Percentiles rank a stretch among this genome's conserved stretches.
These are phyloP conservation scores for Solenodon paradoxus DNA, from an alignment of 2,113 vertebrate genomes.

Conservation along the genomic window DNA sequence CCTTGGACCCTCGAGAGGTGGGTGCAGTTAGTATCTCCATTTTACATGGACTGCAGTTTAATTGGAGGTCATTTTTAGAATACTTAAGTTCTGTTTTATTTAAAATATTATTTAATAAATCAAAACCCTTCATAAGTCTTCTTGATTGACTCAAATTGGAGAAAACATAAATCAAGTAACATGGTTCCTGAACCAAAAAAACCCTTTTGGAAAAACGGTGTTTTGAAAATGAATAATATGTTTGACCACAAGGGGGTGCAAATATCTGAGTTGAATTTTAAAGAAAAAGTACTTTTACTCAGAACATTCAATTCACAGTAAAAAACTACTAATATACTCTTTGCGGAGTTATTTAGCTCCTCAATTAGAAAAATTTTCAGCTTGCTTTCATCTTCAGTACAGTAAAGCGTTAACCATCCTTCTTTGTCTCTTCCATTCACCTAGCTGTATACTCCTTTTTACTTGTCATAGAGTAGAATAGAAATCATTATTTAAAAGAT, in stretches of 20 bases:
- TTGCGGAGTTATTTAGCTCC: too few species aligned
- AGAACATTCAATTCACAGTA: conserved; percentile 26
- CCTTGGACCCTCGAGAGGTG: background rate
- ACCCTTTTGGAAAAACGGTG: background rate
- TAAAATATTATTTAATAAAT: conserved; percentile 44
- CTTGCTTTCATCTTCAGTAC: conserved; percentile 16
- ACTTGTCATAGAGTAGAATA: conserved; percentile 15
- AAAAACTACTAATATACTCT: conserved; percentile 3
- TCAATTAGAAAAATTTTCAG: conserved; percentile 27
- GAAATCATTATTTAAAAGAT: conserved; percentile 52
- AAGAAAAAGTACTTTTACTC: background rate
- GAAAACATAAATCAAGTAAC: conserved; percentile 35
- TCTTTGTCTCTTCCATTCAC: background rate
- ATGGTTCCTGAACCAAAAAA: conserved; percentile 34
- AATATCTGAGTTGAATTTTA: conserved; percentile 58
- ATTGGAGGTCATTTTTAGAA: background rate
- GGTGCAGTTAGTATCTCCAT: background rate
- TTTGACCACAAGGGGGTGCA: conserved; percentile 70
- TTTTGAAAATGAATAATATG: conserved; percentile 55
- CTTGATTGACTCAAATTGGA: background rate
- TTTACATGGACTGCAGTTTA: conserved; percentile 33
- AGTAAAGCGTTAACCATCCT: background rate
- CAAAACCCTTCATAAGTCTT: background rate
- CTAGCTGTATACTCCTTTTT: background rate
- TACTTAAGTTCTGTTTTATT: conserved; percentile 28